phyloP scores from a whole-genome alignment of 2,888 invertebrate genomes.

The Glomeris marginata region DNA sequence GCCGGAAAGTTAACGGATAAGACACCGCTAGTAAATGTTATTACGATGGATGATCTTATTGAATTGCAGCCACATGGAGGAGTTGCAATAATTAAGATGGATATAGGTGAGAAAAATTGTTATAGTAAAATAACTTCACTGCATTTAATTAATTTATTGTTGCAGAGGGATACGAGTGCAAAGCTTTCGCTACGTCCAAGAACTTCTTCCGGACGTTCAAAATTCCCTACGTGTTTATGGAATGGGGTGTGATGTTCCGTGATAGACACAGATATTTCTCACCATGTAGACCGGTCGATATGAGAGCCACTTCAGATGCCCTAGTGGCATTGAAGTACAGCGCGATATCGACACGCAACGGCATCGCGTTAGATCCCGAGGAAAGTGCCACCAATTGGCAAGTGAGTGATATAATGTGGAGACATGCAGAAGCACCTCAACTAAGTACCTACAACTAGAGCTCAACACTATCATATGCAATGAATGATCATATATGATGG shows the following conservation, averaged over 20 bases:
- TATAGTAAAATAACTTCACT: neutral
- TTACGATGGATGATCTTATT: slow-evolving; percentile 21
- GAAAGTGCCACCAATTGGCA: slow-evolving; percentile 2
- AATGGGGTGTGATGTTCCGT: slow-evolving; percentile 24
- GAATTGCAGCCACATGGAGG: slow-evolving; percentile 15
- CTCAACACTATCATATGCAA: no score
- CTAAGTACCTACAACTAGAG: no score
- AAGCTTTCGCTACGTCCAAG: slow-evolving; percentile 20
- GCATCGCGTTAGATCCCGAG: slow-evolving; percentile 1
- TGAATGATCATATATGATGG: no score
- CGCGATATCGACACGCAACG: slow-evolving; percentile 1
- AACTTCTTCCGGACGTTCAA: slow-evolving; percentile 18
- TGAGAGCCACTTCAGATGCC: slow-evolving; percentile 11
- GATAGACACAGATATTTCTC: slow-evolving; percentile 17
- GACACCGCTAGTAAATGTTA: slow-evolving; percentile 8
- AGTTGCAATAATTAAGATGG: slow-evolving; percentile 22
- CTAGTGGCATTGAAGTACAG: slow-evolving; percentile 1
- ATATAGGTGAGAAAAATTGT: slow-evolving; percentile 20
- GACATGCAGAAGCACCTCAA: slow-evolving; percentile 4
- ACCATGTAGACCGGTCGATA: slow-evolving; percentile 18
- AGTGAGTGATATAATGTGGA: slow-evolving; percentile 9
- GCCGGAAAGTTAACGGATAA: neutral
- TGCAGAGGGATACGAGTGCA: slow-evolving; percentile 26
- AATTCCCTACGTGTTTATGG: slow-evolving; percentile 24
- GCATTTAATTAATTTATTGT: slow-evolving; percentile 6